Percentiles rank a stretch among this genome's conserved stretches.
phyloP scores from a whole-genome alignment of 2,113 vertebrate genomes.

The Lathamus discolor region DNA sequence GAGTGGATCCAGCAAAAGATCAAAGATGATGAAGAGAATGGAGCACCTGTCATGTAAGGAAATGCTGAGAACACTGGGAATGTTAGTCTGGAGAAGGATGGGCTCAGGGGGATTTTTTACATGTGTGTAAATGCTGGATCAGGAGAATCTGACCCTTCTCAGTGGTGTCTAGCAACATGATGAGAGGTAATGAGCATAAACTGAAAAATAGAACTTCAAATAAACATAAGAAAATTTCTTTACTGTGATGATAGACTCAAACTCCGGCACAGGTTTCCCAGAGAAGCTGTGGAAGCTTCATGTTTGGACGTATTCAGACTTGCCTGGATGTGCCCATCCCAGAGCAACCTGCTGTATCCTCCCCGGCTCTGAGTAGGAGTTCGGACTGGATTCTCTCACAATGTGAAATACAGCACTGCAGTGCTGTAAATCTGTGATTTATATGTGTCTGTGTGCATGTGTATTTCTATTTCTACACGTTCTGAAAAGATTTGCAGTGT shows the following conservation, averaged over 20 bases:
- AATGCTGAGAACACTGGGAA: not conserved
- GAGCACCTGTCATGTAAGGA: fast-evolving
- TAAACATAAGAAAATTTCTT: not conserved
- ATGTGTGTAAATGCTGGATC: fast-evolving
- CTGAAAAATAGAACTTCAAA: not conserved
- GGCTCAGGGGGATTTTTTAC: not conserved
- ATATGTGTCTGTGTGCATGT: not conserved
- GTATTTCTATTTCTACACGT: not conserved
- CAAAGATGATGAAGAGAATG: not conserved
- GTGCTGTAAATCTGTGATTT: not conserved
- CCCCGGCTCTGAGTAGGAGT: not conserved
- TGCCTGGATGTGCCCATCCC: fast-evolving
- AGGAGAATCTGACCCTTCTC: not conserved
- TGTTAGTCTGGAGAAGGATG: not conserved
- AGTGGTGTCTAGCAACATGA: not conserved
- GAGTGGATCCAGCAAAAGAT: not conserved
- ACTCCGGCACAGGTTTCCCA: not conserved
- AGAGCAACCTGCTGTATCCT: not conserved
- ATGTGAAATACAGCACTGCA: not conserved
- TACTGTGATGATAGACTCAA: not conserved
- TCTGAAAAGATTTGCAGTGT: not conserved
- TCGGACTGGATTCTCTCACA: not conserved
- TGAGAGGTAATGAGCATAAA: not conserved
- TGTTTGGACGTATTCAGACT: not conserved
- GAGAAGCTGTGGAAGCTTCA: not conserved